A percentile compares a stretch with the other conserved stretches of the same genome.
phyloP scores from a whole-genome alignment of 2,888 invertebrate genomes.

The Zeuzera pyrina region DNA sequence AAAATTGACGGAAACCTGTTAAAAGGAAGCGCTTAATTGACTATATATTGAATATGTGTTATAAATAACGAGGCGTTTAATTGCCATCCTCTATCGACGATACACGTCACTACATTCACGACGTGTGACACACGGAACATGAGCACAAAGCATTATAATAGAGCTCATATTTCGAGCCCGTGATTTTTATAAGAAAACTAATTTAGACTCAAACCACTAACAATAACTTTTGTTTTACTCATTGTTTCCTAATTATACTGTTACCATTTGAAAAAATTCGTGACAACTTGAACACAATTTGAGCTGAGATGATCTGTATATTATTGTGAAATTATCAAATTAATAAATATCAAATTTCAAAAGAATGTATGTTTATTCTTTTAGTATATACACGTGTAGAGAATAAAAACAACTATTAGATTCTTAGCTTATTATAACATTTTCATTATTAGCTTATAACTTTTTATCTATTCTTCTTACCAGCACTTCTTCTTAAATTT shows the following conservation, averaged over 20 bases:
- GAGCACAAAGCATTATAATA: background rate
- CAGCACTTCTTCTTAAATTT: too few species aligned
- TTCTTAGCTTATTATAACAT: too few species aligned
- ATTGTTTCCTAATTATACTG: background rate
- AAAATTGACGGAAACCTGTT: too few species aligned
- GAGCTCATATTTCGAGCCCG: background rate
- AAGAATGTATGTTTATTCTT: too few species aligned
- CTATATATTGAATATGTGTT: constrained; percentile 22
- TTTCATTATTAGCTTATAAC: too few species aligned
- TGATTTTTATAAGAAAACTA: background rate
- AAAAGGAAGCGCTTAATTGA: constrained; percentile 26
- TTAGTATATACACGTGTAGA: too few species aligned
- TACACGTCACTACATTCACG: constrained; percentile 19
- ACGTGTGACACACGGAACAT: background rate
- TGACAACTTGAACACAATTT: background rate
- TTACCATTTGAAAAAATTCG: background rate
- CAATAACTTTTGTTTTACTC: background rate
- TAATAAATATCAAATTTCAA: too few species aligned
- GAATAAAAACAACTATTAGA: too few species aligned
- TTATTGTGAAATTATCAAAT: too few species aligned
- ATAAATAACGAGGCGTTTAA: constrained; percentile 24
- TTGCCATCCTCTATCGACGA: constrained; percentile 18
- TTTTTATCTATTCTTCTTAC: too few species aligned
- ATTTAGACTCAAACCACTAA: background rate
- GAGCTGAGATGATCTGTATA: too few species aligned